phyloP scores from a whole-genome alignment of 2,888 invertebrate species.

The Deilephila elpenor region DNA sequence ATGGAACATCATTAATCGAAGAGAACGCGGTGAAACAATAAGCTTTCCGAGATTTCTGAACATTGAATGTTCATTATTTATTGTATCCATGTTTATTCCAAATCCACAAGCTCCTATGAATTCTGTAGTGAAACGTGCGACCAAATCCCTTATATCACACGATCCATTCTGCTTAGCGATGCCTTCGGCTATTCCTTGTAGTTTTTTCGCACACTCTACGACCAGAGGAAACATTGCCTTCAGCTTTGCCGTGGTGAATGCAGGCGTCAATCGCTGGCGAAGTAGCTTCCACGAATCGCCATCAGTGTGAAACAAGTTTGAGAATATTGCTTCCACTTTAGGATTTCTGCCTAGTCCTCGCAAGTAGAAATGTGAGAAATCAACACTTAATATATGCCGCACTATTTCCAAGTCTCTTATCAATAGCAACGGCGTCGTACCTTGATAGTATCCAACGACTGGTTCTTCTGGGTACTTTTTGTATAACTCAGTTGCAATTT shows the following conservation, averaged over 20 bases:
- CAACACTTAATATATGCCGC: slow-evolving; percentile 56
- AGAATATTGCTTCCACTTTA: slow-evolving; percentile 55
- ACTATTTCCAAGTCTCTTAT: slow-evolving; percentile 64
- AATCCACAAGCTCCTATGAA: slow-evolving; percentile 68
- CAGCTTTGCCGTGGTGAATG: slow-evolving; percentile 69
- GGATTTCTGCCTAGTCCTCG: slow-evolving; percentile 58
- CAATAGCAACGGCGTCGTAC: slow-evolving; percentile 60
- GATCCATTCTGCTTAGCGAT: slow-evolving; percentile 53
- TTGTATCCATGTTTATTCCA: slow-evolving; percentile 60
- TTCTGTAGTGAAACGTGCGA: slow-evolving; percentile 66
- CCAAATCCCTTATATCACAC: slow-evolving; percentile 58
- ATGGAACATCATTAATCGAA: slow-evolving; percentile 38
- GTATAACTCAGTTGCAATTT: slow-evolving; percentile 56
- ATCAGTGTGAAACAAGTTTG: slow-evolving; percentile 62
- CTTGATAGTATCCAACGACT: slow-evolving; percentile 66
- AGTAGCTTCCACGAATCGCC: slow-evolving; percentile 70
- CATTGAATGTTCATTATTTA: slow-evolving; percentile 57
- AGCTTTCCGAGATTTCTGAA: slow-evolving; percentile 56
- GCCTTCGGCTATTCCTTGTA: slow-evolving; percentile 52
- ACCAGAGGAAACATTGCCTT: slow-evolving; percentile 73
- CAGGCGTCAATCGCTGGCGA: slow-evolving; percentile 69
- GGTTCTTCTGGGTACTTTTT: slow-evolving; percentile 63
- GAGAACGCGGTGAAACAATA: slow-evolving; percentile 49
- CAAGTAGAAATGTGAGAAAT: slow-evolving; percentile 62
- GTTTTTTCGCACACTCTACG: slow-evolving; percentile 64